A percentile compares a stretch with the other conserved stretches of the same genome.
Conservation (phyloP, 2,797 vertebrate genomes). For the Echiichthys vipera region DNA sequence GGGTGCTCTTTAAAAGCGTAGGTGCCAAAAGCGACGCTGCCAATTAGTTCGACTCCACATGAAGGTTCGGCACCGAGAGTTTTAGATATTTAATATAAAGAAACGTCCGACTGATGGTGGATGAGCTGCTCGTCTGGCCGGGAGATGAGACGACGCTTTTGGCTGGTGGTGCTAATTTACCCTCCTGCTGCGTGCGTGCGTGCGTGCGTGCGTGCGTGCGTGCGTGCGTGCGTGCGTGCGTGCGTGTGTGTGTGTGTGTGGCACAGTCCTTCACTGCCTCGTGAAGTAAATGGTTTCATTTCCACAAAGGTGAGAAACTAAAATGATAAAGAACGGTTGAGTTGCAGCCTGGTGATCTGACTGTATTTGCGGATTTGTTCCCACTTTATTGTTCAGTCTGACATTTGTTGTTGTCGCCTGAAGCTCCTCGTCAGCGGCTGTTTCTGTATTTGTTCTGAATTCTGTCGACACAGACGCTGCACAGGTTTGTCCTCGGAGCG, state of each 20-base stretch:
- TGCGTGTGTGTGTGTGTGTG: not conserved
- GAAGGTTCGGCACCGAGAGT: not conserved
- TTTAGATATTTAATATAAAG: not conserved
- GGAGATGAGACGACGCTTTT: not conserved
- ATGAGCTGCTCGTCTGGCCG: constrained; percentile 14
- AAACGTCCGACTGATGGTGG: not conserved
- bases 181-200: not conserved
- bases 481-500: not conserved
- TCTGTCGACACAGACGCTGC: not conserved
- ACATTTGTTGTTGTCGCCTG: not conserved
- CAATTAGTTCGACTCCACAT: constrained; percentile 3
- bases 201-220: not conserved
- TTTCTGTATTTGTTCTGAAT: not conserved
- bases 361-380: not conserved
- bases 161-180: not conserved
- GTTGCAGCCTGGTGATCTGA: not conserved
- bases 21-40: not conserved
- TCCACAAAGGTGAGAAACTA: too few relatives aligned
- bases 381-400: not conserved
- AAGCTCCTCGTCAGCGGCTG: not conserved
- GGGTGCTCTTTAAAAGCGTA: not conserved
- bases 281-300: not conserved
- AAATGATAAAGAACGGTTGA: not conserved
- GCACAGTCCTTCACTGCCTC: not conserved
- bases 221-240: not conserved